phyloP scores from a whole-genome alignment of 2,113 vertebrate genomes.

The Ascaphus truei region DNA sequence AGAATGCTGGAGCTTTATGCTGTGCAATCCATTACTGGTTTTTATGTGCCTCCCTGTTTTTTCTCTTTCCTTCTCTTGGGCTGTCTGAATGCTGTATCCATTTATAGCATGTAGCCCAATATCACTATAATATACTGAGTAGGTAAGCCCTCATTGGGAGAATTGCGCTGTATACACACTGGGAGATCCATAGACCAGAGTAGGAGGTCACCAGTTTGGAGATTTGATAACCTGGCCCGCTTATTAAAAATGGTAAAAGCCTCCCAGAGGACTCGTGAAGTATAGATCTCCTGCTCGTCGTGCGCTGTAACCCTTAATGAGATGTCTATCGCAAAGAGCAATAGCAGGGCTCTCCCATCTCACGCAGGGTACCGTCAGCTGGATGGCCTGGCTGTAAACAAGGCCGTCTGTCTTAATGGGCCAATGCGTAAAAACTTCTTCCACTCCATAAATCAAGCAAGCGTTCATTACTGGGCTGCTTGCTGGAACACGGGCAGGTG shows the following conservation, averaged over 20 bases:
- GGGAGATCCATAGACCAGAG: conserved; percentile 43
- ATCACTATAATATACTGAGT: not conserved
- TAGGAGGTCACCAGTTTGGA: conserved; percentile 49
- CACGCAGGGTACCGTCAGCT: conserved; percentile 54
- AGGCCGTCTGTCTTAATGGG: conserved; percentile 60
- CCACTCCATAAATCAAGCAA: conserved; percentile 60
- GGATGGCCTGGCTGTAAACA: conserved; percentile 61
- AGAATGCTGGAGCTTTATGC: too few relatives aligned
- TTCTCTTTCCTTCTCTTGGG: not conserved
- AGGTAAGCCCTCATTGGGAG: rapidly evolving
- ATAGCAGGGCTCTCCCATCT: conserved; percentile 54
- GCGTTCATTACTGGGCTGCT: conserved; percentile 49
- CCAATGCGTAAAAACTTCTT: conserved; percentile 61
- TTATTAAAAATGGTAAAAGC: conserved; percentile 62
- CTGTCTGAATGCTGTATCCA: not conserved
- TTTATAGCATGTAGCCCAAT: not conserved
- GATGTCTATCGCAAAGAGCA: conserved; percentile 60
- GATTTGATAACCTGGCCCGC: conserved; percentile 56
- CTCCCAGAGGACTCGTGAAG: conserved; percentile 54
- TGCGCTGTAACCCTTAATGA: conserved; percentile 55
- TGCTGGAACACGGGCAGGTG: conserved; percentile 22
- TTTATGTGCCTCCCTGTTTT: not conserved
- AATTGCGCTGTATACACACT: conserved; percentile 37
- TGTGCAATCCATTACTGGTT: too few relatives aligned
- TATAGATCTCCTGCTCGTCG: conserved; percentile 54